A percentile compares a stretch with the other conserved stretches of the same genome.
Conservation (phyloP, 2,888 invertebrate genomes). For the Megaustenia siamemsis region DNA sequence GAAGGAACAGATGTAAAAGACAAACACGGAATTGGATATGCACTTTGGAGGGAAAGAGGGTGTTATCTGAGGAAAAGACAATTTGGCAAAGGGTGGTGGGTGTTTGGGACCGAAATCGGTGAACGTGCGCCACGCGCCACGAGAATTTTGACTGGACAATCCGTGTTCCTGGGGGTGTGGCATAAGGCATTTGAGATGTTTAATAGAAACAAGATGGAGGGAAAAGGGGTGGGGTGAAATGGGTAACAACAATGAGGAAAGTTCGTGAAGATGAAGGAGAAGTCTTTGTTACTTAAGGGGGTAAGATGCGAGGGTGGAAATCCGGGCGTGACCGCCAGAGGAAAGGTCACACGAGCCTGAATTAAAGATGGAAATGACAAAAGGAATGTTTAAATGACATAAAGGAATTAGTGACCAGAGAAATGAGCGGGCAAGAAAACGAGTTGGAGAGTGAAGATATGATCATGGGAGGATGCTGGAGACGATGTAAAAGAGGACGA, state of each 20-base stretch:
- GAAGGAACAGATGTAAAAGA: conserved; percentile 38
- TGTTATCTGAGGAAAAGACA: not conserved
- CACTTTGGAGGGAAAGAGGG: conserved; percentile 9
- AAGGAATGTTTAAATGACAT: not conserved
- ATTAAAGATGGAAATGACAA: conserved; percentile 13
- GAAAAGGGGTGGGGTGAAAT: not conserved
- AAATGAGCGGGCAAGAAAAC: conserved; percentile 4
- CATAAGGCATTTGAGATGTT: not conserved
- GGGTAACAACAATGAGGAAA: conserved; percentile 3
- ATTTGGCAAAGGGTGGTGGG: not conserved
- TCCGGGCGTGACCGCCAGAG: not conserved
- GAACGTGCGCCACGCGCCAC: conserved; percentile 21
- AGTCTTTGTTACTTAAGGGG: not conserved
- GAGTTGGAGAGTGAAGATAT: not conserved
- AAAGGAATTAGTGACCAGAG: not conserved
- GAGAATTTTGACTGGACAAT: conserved; percentile 24
- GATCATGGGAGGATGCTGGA: not conserved
- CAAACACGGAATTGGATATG: conserved; percentile 36
- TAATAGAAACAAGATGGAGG: not conserved
- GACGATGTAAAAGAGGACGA: too few species aligned
- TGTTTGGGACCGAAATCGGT: not conserved
- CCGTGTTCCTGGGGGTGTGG: not conserved
- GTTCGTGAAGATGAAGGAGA: not conserved
- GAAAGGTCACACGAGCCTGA: conserved; percentile 21
- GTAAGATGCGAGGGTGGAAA: not conserved